Evolutionary conservation across 2,888 invertebrate species (phyloP), one percentile per base, ranked within the genome.

Genomic region (Geotrupes spiniger): DNA sequence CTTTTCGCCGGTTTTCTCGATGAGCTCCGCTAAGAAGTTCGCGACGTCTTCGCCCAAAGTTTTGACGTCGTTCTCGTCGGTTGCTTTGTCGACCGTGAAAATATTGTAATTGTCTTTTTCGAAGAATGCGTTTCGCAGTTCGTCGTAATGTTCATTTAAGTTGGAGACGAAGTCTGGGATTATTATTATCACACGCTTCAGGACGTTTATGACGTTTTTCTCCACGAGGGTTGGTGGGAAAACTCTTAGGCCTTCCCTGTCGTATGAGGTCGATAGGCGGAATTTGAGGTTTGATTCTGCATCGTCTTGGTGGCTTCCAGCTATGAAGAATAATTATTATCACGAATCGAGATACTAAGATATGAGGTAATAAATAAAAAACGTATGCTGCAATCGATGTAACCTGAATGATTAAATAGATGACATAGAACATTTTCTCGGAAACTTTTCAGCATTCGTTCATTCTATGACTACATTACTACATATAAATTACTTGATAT

Each of bases 41-140:
- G 47, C 52, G 11, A 60, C 36, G 16, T 46, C 41, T 16, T 29
- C 11, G 12, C 52, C 53, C 14, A 36, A 12, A 15, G 16, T 12
- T 14, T 36, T 5, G 2, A n/a, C 9, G 12, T 14, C 14, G 1
- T 14, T 15, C 4, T 36, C 36, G n/a, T 1, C n/a, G 2, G 36
- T 36, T 36, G 14, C 4, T 14, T n/a, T 11, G 11, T 36, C 16
- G 1, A 5, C 36, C 36, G 54, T 57, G 14, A 56, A 43, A 10
- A 56, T 53, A 46, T 60, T 56, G 17, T 59, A 45, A 42, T 49
- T 56, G 10, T 47, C 47, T 42, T 52, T 60, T 26, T 54, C 49
- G 6, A 60, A 28, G 27, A 56, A 49, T 14, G 51, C 51, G 10
- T 16, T 42, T 11, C 43, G 14, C 16, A 36, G 16, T 15, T 14